These are phyloP conservation scores for Pachliopta kotzebuea DNA, from an alignment of 2,888 invertebrate genomes.

Conservation along the genomic window DNA sequence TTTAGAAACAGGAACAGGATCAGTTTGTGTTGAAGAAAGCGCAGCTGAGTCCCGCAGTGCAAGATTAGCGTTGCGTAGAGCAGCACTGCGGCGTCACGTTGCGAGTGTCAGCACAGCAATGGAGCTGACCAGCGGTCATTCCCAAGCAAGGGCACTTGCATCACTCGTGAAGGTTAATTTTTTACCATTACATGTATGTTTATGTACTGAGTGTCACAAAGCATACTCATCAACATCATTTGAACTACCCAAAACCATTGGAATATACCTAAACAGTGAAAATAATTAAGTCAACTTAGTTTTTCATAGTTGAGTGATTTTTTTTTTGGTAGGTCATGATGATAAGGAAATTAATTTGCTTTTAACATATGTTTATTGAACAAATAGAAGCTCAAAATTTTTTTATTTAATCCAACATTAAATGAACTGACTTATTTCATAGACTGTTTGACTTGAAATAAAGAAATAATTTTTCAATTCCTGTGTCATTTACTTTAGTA, in stretches of 20 bases:
- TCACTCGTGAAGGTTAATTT: slow-evolving; percentile 56
- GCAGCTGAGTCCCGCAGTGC: slow-evolving; percentile 65
- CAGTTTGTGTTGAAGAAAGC: slow-evolving; percentile 64
- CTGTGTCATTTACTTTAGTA: too few species aligned
- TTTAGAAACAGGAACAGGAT: slow-evolving; percentile 56
- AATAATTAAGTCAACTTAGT: too few species aligned
- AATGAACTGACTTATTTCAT: too few species aligned
- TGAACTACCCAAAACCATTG: not conserved
- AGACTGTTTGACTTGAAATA: not conserved
- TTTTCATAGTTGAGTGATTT: too few species aligned
- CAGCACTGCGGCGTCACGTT: slow-evolving; percentile 66
- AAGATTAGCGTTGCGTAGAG: slow-evolving; percentile 61
- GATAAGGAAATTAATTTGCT: too few species aligned
- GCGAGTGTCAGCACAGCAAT: slow-evolving; percentile 54
- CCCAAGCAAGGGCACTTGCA: slow-evolving; percentile 50
- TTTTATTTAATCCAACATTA: not conserved
- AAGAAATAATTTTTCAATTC: too few species aligned
- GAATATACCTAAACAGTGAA: too few species aligned
- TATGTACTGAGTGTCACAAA: not conserved
- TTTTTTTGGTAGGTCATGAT: too few species aligned
- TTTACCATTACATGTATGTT: slow-evolving; percentile 8
- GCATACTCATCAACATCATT: not conserved
- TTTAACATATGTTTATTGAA: too few species aligned
- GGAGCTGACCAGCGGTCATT: slow-evolving; percentile 45
- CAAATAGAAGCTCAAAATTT: not conserved